Percentiles rank a stretch among this genome's conserved stretches.
Conservation (phyloP, 1,140 invertebrate species). For the Eulimnadia texana region DNA sequence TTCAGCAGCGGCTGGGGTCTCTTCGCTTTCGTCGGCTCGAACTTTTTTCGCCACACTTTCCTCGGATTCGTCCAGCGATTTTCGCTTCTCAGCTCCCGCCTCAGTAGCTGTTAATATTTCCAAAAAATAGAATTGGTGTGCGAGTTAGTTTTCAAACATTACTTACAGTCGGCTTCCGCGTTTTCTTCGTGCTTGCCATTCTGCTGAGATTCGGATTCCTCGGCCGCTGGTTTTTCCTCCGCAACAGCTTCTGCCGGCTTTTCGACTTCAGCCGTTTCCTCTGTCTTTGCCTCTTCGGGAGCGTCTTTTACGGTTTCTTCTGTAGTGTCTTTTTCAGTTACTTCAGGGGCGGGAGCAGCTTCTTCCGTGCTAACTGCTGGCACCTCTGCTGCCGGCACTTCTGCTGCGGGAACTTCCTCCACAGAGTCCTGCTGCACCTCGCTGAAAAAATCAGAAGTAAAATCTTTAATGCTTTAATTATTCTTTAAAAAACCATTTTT, state of each 20-base stretch:
- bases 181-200: neutral
- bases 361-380: no score
- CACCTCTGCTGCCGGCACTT: no score
- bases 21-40: neutral
- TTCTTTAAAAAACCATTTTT: no score
- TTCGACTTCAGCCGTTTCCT: neutral
- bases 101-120: neutral
- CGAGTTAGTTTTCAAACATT: neutral
- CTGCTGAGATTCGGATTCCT: neutral
- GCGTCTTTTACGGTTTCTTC: neutral
- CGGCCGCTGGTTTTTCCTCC: neutral
- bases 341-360: neutral
- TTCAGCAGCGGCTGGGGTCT: neutral
- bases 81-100: neutral
- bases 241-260: neutral
- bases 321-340: neutral
- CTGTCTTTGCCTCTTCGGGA: neutral
- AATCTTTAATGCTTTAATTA: no score
- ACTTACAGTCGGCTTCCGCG: neutral
- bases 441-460: neutral
- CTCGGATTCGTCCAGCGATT: neutral
- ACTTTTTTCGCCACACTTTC: neutral
- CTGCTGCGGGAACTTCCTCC: neutral
- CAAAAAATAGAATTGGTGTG: neutral
- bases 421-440: neutral